Evolutionary conservation across 1,140 invertebrate genomes (phyloP), one percentile per base, ranked within the genome.

Genomic region (Papilio polytes): DNA sequence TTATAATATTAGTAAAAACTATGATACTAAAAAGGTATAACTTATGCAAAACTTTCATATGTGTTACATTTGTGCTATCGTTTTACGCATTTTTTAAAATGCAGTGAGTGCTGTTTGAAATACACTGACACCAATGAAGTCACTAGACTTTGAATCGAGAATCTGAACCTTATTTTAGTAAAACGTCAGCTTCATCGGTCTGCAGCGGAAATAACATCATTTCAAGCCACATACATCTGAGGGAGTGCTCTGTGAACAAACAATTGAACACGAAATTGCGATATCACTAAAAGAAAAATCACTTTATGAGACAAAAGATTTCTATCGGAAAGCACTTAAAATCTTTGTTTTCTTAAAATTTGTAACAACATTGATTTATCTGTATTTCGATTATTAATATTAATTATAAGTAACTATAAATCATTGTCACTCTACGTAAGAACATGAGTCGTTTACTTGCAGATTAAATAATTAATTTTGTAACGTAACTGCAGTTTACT

Each of bases 191-290:
- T 26, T 26, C 22, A 63, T 13, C 26, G 26, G 22, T 31, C 63
- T 70, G 12, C 63, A 31, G 13, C 26, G 63, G 63, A 70, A 15
- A 70, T 70, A 31, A 36, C 10, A 36, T 70, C 22, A 15, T 70
- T 31, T 31, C 12, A 31, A 31, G 63, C 63, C 4, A 70, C 26
- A 70, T 63, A 22, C 26, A 70, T 4, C 26, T 56, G n/a, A 56
- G 63, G 18, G 26, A 36, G 22, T 18, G 26, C 12, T 70, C 63
- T 13, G 22, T 70, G 26, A 31, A 31, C 12, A 36, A 70, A 70
- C 63, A 70, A 70, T 70, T 70, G 63, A 70, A 70, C 63, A 70
- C 63, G 63, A 70, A 70, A 31, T 36, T 31, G 13, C 63, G 63
- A 36, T 31, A 12, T 31, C 26, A 70, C 3, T 70, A 15, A 31